Evolutionary conservation across 2,113 vertebrate genomes (phyloP).

Genomic region (Megalops atlanticus): DNA sequence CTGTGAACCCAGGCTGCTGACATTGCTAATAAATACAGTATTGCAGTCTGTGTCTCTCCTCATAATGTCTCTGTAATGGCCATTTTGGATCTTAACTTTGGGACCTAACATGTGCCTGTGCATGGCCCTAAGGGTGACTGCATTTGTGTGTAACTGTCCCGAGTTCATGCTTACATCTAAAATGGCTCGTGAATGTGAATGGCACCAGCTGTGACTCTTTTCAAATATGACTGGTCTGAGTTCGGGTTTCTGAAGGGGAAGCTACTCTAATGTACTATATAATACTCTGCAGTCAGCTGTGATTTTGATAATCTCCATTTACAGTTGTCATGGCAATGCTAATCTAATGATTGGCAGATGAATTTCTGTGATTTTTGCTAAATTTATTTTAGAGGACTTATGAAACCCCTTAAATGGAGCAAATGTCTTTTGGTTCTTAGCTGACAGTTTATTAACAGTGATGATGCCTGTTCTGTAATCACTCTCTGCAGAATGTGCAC

Average conservation of each 20-base stretch:
- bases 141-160: no score
- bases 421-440: background rate
- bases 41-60: background rate
- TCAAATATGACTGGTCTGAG: no score
- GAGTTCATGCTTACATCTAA: no score
- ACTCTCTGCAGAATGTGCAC: background rate
- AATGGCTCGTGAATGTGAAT: no score
- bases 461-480: background rate
- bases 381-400: background rate
- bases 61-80: background rate
- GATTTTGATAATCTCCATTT: no score
- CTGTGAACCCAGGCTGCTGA: background rate
- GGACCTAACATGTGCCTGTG: no score
- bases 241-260: no score
- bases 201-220: no score
- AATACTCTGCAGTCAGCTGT: background rate
- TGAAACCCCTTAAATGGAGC: background rate
- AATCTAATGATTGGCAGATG: background rate
- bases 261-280: no score
- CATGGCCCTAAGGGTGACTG: no score
- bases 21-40: no score
- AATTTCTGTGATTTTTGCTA: background rate
- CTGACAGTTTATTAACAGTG: background rate
- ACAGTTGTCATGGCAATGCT: background rate
- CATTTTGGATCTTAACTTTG: no score